These are phyloP conservation scores for Eptatretus atami DNA, from an alignment of 2,797 vertebrate genomes.

Conservation along the genomic window DNA sequence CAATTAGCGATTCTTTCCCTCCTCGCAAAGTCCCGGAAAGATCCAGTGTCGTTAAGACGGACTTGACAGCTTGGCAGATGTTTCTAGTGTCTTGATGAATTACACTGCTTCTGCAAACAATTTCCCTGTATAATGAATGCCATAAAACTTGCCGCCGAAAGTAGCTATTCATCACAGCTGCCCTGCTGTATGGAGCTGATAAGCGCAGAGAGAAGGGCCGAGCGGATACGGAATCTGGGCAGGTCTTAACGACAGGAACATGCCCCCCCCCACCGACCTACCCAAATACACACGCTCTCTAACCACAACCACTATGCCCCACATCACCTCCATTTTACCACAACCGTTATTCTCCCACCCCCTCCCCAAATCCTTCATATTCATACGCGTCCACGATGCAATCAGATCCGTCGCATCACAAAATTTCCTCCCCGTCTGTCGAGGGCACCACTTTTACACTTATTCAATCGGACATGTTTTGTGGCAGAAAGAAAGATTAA, in stretches of 20 bases:
- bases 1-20: conserved; percentile 3
- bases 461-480: neutral
- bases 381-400: neutral
- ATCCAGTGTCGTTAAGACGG: conserved; percentile 5
- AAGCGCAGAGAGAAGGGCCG: neutral
- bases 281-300: too few species aligned
- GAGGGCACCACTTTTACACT: neutral
- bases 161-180: conserved; percentile 5
- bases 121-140: conserved; percentile 5
- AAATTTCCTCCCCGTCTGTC: neutral
- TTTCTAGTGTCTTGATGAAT: conserved; percentile 5
- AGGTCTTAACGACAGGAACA: too few species aligned
- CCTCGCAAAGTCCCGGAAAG: conserved; percentile 4
- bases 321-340: too few species aligned
- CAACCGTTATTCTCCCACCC: neutral
- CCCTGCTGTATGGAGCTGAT: conserved; percentile 5
- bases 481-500: conserved; percentile 5
- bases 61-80: conserved; percentile 5
- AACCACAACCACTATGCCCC: too few species aligned
- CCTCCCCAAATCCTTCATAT: neutral
- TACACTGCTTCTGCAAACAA: conserved; percentile 6
- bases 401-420: conserved; percentile 1
- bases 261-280: too few species aligned
- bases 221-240: neutral
- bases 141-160: conserved; percentile 5